phyloP scores from a whole-genome alignment of 1,140 invertebrate species.

The Cardiocondyla obscurior region DNA sequence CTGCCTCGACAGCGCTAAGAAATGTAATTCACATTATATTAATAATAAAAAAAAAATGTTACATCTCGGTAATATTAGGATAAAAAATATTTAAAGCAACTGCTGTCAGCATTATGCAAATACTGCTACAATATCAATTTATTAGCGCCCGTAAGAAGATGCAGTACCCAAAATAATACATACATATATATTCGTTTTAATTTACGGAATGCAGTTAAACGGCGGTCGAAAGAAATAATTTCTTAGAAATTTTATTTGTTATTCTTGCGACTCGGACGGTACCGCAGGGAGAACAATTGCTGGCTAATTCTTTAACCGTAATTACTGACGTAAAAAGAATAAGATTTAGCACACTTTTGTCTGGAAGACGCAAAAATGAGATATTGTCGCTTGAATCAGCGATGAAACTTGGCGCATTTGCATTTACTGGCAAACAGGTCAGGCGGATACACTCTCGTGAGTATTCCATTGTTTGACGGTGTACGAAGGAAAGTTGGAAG shows the following conservation, averaged over 20 bases:
- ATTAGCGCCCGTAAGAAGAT: not conserved
- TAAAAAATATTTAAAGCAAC: not conserved
- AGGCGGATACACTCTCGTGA: constrained; percentile 47
- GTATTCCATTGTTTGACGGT: constrained; percentile 51
- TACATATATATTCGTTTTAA: not conserved
- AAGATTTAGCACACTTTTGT: constrained; percentile 83
- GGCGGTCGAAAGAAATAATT: constrained; percentile 71
- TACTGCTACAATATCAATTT: not conserved
- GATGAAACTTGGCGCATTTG: constrained; percentile 61
- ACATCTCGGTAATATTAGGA: not conserved
- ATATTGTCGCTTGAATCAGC: constrained; percentile 81
- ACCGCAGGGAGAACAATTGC: constrained; percentile 78
- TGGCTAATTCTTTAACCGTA: constrained; percentile 82
- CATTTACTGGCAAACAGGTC: constrained; percentile 61
- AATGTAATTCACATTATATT: not conserved
- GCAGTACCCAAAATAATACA: not conserved
- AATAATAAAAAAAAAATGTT: too few species aligned
- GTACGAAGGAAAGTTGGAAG: constrained; percentile 24
- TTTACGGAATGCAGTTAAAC: constrained; percentile 6
- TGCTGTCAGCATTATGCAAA: not conserved
- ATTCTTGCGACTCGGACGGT: constrained; percentile 66
- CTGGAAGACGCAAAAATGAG: constrained; percentile 79
- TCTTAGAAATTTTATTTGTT: constrained; percentile 83
- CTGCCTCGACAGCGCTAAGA: too few species aligned
- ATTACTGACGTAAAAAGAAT: constrained; percentile 83